Evolutionary conservation across 2,113 vertebrate genomes (phyloP).

Genomic region (Gallinago paraguaiae): DNA sequence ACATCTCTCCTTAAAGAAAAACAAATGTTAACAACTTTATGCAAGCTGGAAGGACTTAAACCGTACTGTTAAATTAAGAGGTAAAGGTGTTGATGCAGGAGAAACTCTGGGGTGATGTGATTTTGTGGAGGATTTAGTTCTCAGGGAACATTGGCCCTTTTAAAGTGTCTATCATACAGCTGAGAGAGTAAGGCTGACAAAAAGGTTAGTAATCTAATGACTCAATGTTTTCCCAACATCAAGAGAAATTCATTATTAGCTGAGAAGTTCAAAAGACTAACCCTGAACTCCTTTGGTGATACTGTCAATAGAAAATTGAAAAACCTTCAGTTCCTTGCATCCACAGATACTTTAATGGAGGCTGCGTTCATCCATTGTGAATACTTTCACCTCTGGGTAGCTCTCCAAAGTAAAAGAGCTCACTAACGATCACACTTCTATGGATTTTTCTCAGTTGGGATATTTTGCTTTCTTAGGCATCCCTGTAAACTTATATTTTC

Average conservation of each 20-base stretch:
- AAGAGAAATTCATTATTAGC: background rate
- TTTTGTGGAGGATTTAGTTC: background rate
- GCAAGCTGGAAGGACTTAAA: background rate
- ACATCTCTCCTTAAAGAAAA: background rate
- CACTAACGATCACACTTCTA: accelerated
- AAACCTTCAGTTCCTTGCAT: background rate
- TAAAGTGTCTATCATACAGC: background rate
- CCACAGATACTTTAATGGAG: background rate
- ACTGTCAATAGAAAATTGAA: background rate
- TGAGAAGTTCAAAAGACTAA: background rate
- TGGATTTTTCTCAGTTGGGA: background rate
- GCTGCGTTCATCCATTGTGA: background rate
- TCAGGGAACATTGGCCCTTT: background rate
- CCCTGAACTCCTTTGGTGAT: background rate
- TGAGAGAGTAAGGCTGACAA: background rate
- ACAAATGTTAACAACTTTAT: background rate
- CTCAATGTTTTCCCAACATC: background rate
- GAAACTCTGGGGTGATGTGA: background rate
- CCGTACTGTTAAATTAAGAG: background rate
- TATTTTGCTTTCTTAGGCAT: background rate
- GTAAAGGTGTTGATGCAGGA: background rate
- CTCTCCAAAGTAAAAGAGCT: background rate
- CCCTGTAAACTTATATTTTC: background rate
- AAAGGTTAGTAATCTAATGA: background rate
- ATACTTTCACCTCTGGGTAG: background rate